Evolutionary conservation across 2,797 vertebrate species (phyloP).

Genomic region (Aplochiton taeniatus): DNA sequence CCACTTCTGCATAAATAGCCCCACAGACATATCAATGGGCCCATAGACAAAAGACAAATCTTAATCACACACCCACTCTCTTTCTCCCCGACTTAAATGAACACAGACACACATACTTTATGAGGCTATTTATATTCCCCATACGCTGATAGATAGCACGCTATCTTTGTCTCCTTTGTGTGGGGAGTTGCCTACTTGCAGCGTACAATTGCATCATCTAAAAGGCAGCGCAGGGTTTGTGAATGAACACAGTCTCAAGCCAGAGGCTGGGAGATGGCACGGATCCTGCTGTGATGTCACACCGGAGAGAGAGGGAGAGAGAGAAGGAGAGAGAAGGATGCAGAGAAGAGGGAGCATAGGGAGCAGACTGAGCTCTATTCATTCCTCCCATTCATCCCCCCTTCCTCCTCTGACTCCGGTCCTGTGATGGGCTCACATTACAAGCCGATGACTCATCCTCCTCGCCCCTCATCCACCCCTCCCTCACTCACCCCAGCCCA

Average conservation of each 20-base stretch:
- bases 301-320: conserved; percentile 51
- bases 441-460: conserved; percentile 68
- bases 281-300: conserved; percentile 78
- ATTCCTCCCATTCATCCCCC: conserved; percentile 69
- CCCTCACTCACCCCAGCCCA: conserved; percentile 35
- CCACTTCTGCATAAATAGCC: conserved; percentile 26
- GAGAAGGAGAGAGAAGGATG: conserved; percentile 26
- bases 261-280: conserved; percentile 71
- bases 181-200: conserved; percentile 60
- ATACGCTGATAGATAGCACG: conserved; percentile 57
- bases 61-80: conserved; percentile 38
- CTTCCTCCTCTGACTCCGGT: conserved; percentile 44
- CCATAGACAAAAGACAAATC: conserved; percentile 32
- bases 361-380: conserved; percentile 58
- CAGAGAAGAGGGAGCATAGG: no score
- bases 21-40: conserved; percentile 33
- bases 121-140: conserved; percentile 66
- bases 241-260: conserved; percentile 73
- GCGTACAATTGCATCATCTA: conserved; percentile 69
- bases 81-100: conserved; percentile 43
- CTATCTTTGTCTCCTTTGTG: conserved; percentile 59
- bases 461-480: conserved; percentile 53
- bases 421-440: conserved; percentile 75
- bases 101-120: conserved; percentile 37
- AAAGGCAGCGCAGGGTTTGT: conserved; percentile 68